Evolutionary conservation across 2,797 vertebrate species (phyloP).

Genomic region (Sebastes matsubarae): DNA sequence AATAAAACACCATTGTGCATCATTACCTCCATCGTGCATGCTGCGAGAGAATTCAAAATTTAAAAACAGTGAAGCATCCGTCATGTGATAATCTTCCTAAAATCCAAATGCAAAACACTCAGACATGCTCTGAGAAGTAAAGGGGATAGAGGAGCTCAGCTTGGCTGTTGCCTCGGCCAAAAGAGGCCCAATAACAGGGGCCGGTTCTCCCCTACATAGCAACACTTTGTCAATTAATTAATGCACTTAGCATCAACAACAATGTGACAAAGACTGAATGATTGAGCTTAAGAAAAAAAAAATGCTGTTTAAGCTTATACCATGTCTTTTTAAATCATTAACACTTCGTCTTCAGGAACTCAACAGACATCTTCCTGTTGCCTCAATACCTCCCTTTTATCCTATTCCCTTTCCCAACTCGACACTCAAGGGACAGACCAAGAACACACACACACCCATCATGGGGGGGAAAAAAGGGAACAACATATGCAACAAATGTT

Average conservation of each 20-base stretch:
- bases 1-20: slow-evolving; percentile 23
- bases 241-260: slow-evolving; percentile 1
- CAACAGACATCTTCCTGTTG: background rate
- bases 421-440: background rate
- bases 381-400: background rate
- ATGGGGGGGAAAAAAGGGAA: background rate
- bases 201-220: slow-evolving; percentile 7
- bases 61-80: slow-evolving; percentile 21
- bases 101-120: slow-evolving; percentile 1
- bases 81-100: slow-evolving; percentile 30
- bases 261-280: background rate
- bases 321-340: background rate
- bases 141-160: slow-evolving; percentile 32
- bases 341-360: background rate
- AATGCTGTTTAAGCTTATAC: background rate
- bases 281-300: background rate
- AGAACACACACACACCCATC: background rate
- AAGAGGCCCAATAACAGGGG: slow-evolving; percentile 53
- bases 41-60: slow-evolving; percentile 8
- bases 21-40: background rate
- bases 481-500: background rate
- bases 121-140: slow-evolving; percentile 25
- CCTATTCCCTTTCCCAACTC: background rate
- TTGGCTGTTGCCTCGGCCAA: slow-evolving; percentile 33
- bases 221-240: slow-evolving; percentile 5